Evolutionary conservation across 2,113 vertebrate genomes (phyloP).

Genomic region (Oreochromis aureus): DNA sequence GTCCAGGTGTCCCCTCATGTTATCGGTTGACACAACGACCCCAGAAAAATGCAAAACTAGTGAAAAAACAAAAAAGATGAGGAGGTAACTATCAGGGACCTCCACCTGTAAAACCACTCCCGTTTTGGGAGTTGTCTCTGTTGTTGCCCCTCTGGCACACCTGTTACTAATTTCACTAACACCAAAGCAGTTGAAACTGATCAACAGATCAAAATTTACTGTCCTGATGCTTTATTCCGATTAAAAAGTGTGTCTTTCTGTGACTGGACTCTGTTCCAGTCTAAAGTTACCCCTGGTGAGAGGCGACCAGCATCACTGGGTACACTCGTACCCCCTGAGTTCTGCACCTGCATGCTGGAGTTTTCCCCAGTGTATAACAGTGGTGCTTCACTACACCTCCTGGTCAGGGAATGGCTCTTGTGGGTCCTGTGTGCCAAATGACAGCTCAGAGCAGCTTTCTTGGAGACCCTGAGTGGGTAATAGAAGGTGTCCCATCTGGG

Average conservation of each 20-base stretch:
- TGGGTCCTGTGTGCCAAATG: no score
- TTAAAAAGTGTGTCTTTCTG: not conserved
- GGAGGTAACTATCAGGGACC: accelerated
- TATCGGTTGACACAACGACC: not conserved
- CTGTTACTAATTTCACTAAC: not conserved
- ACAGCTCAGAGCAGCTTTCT: not conserved
- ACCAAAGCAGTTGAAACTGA: not conserved
- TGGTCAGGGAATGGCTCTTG: no score
- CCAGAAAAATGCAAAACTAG: not conserved
- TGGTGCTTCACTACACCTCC: no score
- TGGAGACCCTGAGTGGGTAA: not conserved
- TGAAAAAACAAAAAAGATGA: not conserved
- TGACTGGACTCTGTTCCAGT: not conserved
- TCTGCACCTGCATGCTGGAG: no score
- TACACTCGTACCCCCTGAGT: not conserved
- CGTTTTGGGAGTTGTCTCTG: not conserved
- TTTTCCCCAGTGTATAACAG: no score
- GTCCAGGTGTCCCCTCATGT: not conserved
- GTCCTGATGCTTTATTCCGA: not conserved
- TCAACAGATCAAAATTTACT: not conserved
- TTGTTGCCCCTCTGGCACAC: not conserved
- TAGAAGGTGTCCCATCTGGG: not conserved
- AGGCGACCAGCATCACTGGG: not conserved
- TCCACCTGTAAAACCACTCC: not conserved
- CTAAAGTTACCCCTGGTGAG: not conserved